Evolutionary conservation across 2,888 invertebrate species (phyloP).

Genomic region (Physocephala rufipes): DNA sequence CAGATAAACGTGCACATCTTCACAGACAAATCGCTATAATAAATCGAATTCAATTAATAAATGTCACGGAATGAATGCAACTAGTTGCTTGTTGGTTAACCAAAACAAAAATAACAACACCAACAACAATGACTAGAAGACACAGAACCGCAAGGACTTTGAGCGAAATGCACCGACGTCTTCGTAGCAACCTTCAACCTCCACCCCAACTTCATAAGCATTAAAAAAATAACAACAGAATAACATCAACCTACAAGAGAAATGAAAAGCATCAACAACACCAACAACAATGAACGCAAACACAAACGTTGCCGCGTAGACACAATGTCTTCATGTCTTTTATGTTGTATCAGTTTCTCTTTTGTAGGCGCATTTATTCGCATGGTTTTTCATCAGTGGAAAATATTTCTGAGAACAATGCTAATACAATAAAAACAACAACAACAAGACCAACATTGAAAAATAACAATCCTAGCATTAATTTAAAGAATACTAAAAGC

Average conservation of each 20-base stretch:
- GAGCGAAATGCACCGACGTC: neutral
- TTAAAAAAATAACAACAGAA: constrained; percentile 15
- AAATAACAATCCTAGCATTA: neutral
- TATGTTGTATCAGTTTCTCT: constrained; percentile 27
- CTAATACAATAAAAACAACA: neutral
- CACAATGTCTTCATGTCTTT: neutral
- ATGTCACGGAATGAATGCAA: constrained; percentile 61
- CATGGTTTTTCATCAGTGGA: constrained; percentile 24
- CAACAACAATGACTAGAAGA: neutral
- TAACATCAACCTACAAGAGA: constrained; percentile 12
- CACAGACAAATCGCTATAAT: constrained; percentile 47
- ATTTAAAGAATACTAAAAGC: neutral
- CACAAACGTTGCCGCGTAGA: neutral
- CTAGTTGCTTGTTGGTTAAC: constrained; percentile 38
- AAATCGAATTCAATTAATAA: constrained; percentile 65
- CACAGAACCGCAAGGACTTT: constrained; percentile 19
- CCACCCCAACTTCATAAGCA: neutral
- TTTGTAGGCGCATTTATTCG: constrained; percentile 29
- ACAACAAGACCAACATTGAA: neutral
- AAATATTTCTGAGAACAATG: constrained; percentile 32
- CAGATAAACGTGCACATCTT: constrained; percentile 17
- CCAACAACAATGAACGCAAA: constrained; percentile 11
- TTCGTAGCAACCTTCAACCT: constrained; percentile 18
- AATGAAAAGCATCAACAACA: constrained; percentile 10
- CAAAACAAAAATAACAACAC: too few relatives aligned